These are phyloP conservation scores for Hypomecis punctinalis DNA, from an alignment of 2,888 invertebrate genomes.

Conservation along the genomic window DNA sequence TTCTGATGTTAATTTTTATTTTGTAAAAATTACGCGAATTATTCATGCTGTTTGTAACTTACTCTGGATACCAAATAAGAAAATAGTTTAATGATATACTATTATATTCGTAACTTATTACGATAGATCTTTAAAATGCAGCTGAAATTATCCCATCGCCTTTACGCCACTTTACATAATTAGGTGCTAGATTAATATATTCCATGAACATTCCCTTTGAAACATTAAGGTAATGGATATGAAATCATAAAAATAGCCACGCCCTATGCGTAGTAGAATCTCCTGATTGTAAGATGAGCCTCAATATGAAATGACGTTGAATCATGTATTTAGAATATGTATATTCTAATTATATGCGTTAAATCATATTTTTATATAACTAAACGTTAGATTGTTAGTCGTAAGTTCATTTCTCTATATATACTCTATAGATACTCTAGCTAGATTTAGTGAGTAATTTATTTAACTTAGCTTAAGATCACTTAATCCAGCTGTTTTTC, in stretches of 20 bases:
- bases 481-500: constrained; percentile 34
- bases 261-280: constrained; percentile 21
- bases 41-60: background rate
- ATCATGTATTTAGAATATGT: no score
- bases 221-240: background rate
- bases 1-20: background rate
- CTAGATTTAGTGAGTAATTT: constrained; percentile 39
- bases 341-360: background rate
- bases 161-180: constrained; percentile 6
- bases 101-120: background rate
- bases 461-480: constrained; percentile 33
- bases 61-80: background rate
- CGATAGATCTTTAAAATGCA: constrained; percentile 6
- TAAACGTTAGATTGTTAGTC: constrained; percentile 28
- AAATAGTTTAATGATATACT: background rate
- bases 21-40: background rate
- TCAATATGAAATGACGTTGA: constrained; percentile 17
- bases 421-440: constrained; percentile 17
- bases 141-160: constrained; percentile 16
- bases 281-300: constrained; percentile 12
- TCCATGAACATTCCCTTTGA: constrained; percentile 26
- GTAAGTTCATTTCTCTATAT: constrained; percentile 36
- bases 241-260: background rate
- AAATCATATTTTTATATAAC: constrained; percentile 33
- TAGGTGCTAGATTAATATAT: constrained; percentile 24